Evolutionary conservation across 2,888 invertebrate genomes (phyloP).

Genomic region (Dorcus hopei): DNA sequence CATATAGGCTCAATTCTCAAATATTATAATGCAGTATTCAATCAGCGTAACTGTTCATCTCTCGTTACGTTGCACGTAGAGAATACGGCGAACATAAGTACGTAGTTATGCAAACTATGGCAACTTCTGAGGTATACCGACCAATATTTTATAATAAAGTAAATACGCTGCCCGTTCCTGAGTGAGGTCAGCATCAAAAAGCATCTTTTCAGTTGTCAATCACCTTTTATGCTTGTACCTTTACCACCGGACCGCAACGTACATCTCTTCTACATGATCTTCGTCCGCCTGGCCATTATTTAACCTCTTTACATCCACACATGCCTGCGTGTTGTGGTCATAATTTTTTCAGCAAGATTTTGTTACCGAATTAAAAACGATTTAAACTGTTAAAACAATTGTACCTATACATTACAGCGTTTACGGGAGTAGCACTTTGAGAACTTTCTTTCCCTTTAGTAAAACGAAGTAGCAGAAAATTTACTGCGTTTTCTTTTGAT

Average conservation of each 20-base stretch:
- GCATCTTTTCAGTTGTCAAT: constrained; percentile 36
- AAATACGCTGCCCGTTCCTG: constrained; percentile 16
- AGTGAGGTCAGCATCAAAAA: constrained; percentile 27
- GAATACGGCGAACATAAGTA: constrained; percentile 1
- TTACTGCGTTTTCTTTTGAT: no score
- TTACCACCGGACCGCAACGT: constrained; percentile 4
- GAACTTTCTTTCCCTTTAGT: no score
- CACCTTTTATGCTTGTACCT: constrained; percentile 17
- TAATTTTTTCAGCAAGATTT: no score
- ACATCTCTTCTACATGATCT: neutral
- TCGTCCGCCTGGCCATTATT: neutral
- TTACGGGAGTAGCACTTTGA: no score
- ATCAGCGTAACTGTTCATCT: neutral
- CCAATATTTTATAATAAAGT: constrained; percentile 26
- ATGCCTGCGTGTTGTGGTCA: neutral
- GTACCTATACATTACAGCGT: no score
- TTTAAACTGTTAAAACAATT: no score
- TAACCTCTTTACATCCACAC: neutral
- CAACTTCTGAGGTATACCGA: constrained; percentile 14
- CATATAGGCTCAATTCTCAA: neutral
- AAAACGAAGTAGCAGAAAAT: no score
- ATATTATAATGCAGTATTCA: neutral
- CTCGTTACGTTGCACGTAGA: neutral
- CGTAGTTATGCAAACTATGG: constrained; percentile 16
- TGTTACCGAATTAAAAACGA: no score